Evolutionary conservation across 2,797 vertebrate species (phyloP).

Genomic region (Eulemur albifrons): DNA sequence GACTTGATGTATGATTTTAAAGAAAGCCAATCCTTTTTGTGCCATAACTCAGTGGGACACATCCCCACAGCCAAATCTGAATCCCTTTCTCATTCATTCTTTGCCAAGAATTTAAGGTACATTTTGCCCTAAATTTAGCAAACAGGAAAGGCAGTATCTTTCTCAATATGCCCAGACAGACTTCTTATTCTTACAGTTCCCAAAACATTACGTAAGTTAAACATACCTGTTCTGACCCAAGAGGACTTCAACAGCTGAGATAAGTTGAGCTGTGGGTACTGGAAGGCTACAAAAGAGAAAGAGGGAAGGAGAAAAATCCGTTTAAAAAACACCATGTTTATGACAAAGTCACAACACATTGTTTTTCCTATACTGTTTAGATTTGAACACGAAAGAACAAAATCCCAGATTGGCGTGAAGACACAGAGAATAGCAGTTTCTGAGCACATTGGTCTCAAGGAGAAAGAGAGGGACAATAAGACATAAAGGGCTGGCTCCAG

Average conservation of each 20-base stretch:
- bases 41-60: slow-evolving; percentile 55
- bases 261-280: slow-evolving; percentile 95
- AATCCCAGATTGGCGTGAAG: background rate
- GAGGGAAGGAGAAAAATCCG: background rate
- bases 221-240: slow-evolving; percentile 96
- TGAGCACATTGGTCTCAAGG: background rate
- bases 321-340: slow-evolving; percentile 46
- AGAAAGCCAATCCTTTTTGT: slow-evolving; percentile 34
- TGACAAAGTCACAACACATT: background rate
- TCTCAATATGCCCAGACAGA: background rate
- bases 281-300: slow-evolving; percentile 85
- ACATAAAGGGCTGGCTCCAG: background rate
- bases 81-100: slow-evolving; percentile 54
- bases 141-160: background rate
- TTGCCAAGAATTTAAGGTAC: slow-evolving; percentile 65
- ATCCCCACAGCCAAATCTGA: background rate
- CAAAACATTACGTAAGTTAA: background rate
- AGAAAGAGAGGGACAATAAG: background rate
- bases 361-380: background rate
- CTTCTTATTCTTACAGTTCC: background rate
- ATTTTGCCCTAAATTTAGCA: slow-evolving; percentile 62
- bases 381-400: background rate
- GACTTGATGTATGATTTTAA: slow-evolving; percentile 4
- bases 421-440: background rate
- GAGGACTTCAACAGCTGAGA: slow-evolving; percentile 93